Evolutionary conservation across 2,113 vertebrate genomes (phyloP), one percentile per base, ranked within the genome.

Genomic region (Lophius piscatorius): DNA sequence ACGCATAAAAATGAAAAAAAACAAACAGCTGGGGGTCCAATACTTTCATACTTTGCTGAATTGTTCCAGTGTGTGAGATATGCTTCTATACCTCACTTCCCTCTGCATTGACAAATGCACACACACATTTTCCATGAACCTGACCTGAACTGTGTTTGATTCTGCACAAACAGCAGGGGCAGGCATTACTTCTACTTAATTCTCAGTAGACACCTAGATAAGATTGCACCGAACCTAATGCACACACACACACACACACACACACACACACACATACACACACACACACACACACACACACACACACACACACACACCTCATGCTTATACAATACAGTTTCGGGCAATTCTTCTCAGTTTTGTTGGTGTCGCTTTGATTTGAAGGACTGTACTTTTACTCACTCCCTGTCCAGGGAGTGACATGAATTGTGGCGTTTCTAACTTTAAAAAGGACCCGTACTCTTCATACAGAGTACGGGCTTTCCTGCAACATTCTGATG

Each of bases 141-240:
- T 33, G 28, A 4, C 14, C 28, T 63, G 39, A 67, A 38, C 52
- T 54, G 16, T 2, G 11, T 22, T 18, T 20, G 38, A 39, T 29
- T 49, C 29, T 61, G 4, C 6, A 42, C 59, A 57, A 62, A 75
- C 24, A 48, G 26, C 0, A 1, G 9, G 8, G 24, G n/a, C 10
- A 22, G 59, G 38, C 22, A 24, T 41, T 35, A 31, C 38, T n/a
- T 41, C 38, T 56, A 57, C 63, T 76, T 80, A 48, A 72, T 69
- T 48, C 42, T 69, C 34, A 42, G 36, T 13, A 2, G 78, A 67
- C 64, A 58, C 35, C 28, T 51, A 0, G 18, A 49, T 76, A 79
- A 82, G 66, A 71, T 33, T 39, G 22, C 9, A 50, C 21, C 70
- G 55, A 78, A 73, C 73, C 63, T 46, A 36, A 14, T 9, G 16